Evolutionary conservation across 1,140 invertebrate species (phyloP), one percentile per base, ranked within the genome.

Genomic region (Drosophila nannoptera): DNA sequence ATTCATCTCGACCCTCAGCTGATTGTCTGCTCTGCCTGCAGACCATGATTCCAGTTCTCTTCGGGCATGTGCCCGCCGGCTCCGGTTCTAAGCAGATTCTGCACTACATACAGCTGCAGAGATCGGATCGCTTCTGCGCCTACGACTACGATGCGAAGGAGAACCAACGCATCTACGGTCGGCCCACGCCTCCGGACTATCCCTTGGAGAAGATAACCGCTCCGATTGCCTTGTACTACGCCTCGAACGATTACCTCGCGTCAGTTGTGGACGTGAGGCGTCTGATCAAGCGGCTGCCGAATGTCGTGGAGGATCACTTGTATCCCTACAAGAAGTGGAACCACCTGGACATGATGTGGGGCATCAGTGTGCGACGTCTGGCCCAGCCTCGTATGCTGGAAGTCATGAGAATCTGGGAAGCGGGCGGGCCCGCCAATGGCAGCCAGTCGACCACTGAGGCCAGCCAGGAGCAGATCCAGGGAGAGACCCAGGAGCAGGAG

Each of bases 161-260:
- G 9, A 93, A 93, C 78, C 74, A 90, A 16, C 70, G 80, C n/a
- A 68, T 81, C 0, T 93, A 93, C 64, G 89, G 89, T 0, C 86
- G 77, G 32, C 4, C 69, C 0, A 84, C 54, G 11, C 92, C 93
- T 9, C 92, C 92, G 1, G 71, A 87, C 0, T 95, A 95, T 77
- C 75, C 92, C 54, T 65, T 94, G 0, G 78, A 84, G 1, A 92
- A 90, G 29, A 89, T 95, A 2, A 92, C 89, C 0, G 90, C 92
- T 0, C 93, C 94, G 0, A 90, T 95, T 2, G 93, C 92, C 29
- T 75, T 96, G 4, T 94, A 94, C 82, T 95, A 93, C 72, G 92
- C 92, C 9, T 91, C 92, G 32, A 94, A 94, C 69, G 96, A 97
- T 81, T 93, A 91, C 69, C 83, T 96, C 0, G 91, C 91, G 3